These are phyloP conservation scores for Diglossa cyanea DNA, from an alignment of 2,797 vertebrate genomes.

Conservation along the genomic window DNA sequence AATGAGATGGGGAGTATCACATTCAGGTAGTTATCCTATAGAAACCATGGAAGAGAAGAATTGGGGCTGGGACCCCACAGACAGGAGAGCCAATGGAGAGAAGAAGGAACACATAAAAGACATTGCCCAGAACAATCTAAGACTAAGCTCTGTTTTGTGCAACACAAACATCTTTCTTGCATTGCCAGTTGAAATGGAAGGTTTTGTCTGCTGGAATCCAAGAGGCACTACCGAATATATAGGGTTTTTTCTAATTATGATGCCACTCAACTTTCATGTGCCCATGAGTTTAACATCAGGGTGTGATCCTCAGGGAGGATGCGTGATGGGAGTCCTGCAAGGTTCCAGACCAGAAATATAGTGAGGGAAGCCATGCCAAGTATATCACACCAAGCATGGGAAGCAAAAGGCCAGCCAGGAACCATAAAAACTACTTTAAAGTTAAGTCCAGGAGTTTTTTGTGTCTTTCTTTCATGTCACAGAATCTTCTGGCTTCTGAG, in stretches of 20 bases:
- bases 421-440: not conserved
- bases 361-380: not conserved
- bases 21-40: not conserved
- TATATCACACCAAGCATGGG: not conserved
- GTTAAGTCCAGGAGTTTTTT: rapidly evolving
- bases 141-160: not conserved
- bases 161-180: not conserved
- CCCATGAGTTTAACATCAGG: not conserved
- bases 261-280: not conserved
- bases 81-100: not conserved
- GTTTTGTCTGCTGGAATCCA: not conserved
- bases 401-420: not conserved
- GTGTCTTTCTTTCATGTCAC: not conserved
- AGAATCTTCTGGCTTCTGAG: not conserved
- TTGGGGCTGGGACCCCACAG: rapidly evolving
- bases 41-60: not conserved
- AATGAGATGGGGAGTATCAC: not conserved
- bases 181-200: not conserved
- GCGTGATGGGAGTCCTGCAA: rapidly evolving
- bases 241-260: not conserved
- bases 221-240: not conserved
- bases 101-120: not conserved
- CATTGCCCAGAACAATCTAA: not conserved
- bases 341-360: not conserved
- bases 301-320: rapidly evolving